These are phyloP conservation scores for Morone saxatilis DNA, from an alignment of 2,113 vertebrate species.

Conservation along the genomic window DNA sequence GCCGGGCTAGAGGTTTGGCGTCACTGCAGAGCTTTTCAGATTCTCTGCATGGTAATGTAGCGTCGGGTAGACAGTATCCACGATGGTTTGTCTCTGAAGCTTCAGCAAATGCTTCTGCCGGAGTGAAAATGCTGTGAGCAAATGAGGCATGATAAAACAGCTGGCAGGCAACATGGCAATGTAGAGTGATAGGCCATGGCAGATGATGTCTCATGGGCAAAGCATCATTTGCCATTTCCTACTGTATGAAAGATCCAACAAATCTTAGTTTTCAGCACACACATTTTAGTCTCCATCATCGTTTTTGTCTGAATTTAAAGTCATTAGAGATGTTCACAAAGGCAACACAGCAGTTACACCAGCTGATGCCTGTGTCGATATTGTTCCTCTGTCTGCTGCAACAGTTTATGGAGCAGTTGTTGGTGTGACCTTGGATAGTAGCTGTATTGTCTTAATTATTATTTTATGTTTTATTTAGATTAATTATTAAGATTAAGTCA, in stretches of 20 bases:
- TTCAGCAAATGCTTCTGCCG: constrained; percentile 58
- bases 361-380: neutral
- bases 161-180: constrained; percentile 76
- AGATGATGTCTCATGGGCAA: constrained; percentile 74
- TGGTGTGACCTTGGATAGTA: neutral
- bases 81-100: constrained; percentile 56
- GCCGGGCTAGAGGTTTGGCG: constrained; percentile 35
- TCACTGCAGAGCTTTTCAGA: constrained; percentile 37
- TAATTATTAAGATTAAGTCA: neutral
- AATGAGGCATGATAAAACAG: constrained; percentile 81
- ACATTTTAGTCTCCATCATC: constrained; percentile 16
- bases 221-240: constrained; percentile 74
- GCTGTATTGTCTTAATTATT: neutral
- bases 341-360: constrained; percentile 5
- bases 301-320: neutral
- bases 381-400: neutral
- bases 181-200: constrained; percentile 70
- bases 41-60: constrained; percentile 29
- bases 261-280: constrained; percentile 53
- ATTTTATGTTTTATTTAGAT: too few relatives aligned
- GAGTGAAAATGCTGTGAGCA: constrained; percentile 71
- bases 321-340: constrained; percentile 30
- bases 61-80: constrained; percentile 22
- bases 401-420: constrained; percentile 5
- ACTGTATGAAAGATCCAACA: constrained; percentile 50